phyloP scores from a whole-genome alignment of 1,140 invertebrate genomes.

The Pogonus chalceus region DNA sequence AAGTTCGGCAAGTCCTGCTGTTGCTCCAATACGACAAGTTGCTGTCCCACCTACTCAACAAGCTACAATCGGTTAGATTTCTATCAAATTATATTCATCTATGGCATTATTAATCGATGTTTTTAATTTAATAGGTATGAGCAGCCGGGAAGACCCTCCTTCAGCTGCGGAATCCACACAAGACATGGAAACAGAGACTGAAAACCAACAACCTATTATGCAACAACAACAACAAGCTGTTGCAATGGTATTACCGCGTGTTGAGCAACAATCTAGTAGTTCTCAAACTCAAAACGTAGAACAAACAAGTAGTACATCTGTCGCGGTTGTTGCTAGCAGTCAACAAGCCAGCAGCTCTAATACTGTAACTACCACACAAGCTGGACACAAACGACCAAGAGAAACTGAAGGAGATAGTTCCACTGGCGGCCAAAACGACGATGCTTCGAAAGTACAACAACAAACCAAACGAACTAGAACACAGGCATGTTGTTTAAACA shows the following conservation, averaged over 20 bases:
- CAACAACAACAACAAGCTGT: constrained; percentile 54
- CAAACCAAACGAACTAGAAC: constrained; percentile 33
- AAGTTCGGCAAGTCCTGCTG: constrained; percentile 42
- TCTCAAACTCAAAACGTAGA: constrained; percentile 19
- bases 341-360: constrained; percentile 45
- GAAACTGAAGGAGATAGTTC: constrained; percentile 44
- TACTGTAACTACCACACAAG: constrained; percentile 50
- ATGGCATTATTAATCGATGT: neutral
- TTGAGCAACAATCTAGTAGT: constrained; percentile 40
- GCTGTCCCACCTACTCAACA: constrained; percentile 33
- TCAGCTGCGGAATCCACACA: constrained; percentile 14
- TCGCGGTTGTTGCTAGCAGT: constrained; percentile 33
- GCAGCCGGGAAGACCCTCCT: constrained; percentile 20
- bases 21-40: constrained; percentile 38
- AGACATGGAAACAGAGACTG: constrained; percentile 12
- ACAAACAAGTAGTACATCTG: constrained; percentile 26
- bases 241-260: constrained; percentile 59
- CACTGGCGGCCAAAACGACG: constrained; percentile 39
- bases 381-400: constrained; percentile 45
- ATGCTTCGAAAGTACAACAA: constrained; percentile 33
- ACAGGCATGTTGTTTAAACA: constrained; percentile 27
- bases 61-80: constrained; percentile 2
- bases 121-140: constrained; percentile 9
- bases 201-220: constrained; percentile 30
- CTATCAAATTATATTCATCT: neutral